Evolutionary conservation across 2,797 vertebrate species (phyloP), one percentile per base, ranked within the genome.

Genomic region (Sebastes matsubarae): DNA sequence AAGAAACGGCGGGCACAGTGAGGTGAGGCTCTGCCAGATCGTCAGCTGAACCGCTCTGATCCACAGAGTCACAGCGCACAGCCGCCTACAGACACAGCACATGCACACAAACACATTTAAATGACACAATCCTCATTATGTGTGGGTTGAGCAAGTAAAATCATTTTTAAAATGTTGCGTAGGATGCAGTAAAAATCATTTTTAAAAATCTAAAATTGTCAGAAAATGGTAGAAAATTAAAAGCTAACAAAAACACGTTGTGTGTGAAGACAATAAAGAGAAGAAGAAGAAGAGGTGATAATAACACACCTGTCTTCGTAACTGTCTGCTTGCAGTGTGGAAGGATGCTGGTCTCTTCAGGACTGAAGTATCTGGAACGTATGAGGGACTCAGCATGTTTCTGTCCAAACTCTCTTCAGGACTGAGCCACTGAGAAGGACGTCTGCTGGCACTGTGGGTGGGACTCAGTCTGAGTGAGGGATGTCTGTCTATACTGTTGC

Each of bases 241-340:
- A 32, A 61, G 59, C 18, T 32, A 61, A 32, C 30, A 63, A 63
- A 29, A 34, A 34, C 11, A 30, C 1, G 3, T 2, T 58, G 24
- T 27, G 12, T 34, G 61, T 24, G n/a, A 18, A 46, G 8, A 66
- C 3, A 27, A 42, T 8, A 27, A 73, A 29, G 34, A 34, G 29
- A 13, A 24, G 14, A 74, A 42, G 13, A 42, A n/a, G 8, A 61
- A 54, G 9, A 70, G 7, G 0, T 0, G 18, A 68, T 6, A n/a
- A 65, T 8, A 22, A 77, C 89, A 1, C 90, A 99, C 98, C 97
- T 99, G 98, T 96, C 97, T 96, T 75, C 92, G 95, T 68, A 98
- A 93, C 86, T 94, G 95, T 87, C 93, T 93, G 91, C 80, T 90
- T 9, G 95, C 83, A 24, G 87, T 78, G 58, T 93, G 95, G 63